phyloP scores from a whole-genome alignment of 2,888 invertebrate species.

The Melinaea marsaeus region DNA sequence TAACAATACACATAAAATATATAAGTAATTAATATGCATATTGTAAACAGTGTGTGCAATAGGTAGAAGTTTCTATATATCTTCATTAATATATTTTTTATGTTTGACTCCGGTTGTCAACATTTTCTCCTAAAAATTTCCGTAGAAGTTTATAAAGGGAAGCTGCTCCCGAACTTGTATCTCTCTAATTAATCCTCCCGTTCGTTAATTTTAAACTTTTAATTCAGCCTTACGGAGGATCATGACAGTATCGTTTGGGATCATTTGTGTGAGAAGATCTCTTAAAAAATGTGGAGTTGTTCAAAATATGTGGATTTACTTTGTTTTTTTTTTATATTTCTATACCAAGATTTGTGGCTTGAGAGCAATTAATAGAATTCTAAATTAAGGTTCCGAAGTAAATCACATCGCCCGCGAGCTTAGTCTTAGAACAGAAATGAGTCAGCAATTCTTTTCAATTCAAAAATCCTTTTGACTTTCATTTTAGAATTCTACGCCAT shows the following conservation, averaged over 20 bases:
- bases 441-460: conserved; percentile 48
- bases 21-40: too few species aligned
- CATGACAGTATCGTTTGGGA: conserved; percentile 12
- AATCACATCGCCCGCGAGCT: conserved; percentile 37
- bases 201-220: conserved; percentile 52
- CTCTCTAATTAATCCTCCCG: conserved; percentile 60
- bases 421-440: conserved; percentile 40
- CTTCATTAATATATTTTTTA: too few species aligned
- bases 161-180: conserved; percentile 37
- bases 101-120: conserved; percentile 42
- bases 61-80: too few species aligned
- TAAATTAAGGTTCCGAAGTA: conserved; percentile 29
- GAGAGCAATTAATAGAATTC: conserved; percentile 24
- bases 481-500: conserved; percentile 46
- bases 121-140: conserved; percentile 48
- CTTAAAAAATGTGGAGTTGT: neutral
- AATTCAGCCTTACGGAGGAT: conserved; percentile 24
- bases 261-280: conserved; percentile 8
- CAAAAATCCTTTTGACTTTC: conserved; percentile 46
- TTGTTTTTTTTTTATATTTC: neutral
- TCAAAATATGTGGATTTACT: neutral
- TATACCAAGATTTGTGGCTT: neutral
- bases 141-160: conserved; percentile 40
- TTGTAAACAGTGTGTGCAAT: too few species aligned
- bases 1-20: too few species aligned